Percentiles rank a stretch among this genome's conserved stretches.
Conservation (phyloP, 2,113 vertebrate species). For the Engystomops pustulosus region DNA sequence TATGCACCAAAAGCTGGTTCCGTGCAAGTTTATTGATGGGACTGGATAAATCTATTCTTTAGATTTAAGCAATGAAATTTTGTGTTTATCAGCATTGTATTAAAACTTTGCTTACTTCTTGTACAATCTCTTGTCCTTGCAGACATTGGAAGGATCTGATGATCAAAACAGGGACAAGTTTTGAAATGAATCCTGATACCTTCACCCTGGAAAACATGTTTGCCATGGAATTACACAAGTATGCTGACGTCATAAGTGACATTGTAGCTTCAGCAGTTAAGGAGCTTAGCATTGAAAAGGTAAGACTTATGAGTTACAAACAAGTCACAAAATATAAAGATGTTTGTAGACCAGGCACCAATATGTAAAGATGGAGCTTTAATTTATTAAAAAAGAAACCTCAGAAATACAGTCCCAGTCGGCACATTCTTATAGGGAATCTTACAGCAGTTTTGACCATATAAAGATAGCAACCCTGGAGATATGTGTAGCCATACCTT, state of each 20-base stretch:
- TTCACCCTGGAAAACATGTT: conserved; percentile 98
- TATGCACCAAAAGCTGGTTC: not conserved
- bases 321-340: not conserved
- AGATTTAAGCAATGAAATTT: too few species aligned
- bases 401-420: too few species aligned
- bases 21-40: not conserved
- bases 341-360: not conserved
- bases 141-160: conserved; percentile 96
- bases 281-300: conserved; percentile 94
- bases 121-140: conserved; percentile 19
- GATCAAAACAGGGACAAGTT: conserved; percentile 81
- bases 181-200: conserved; percentile 86
- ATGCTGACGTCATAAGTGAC: conserved; percentile 80
- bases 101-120: not conserved
- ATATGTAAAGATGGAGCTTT: too few species aligned
- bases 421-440: too few species aligned
- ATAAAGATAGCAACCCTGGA: too few species aligned
- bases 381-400: too few species aligned
- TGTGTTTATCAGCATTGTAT: not conserved
- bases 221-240: conserved; percentile 89
- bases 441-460: too few species aligned
- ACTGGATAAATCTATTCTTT: too few species aligned
- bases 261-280: conserved; percentile 89
- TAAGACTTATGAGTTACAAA: conserved; percentile 41
- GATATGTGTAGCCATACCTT: too few species aligned